A percentile compares a stretch with the other conserved stretches of the same genome.
Conservation (phyloP, 2,888 invertebrate genomes). For the Chymomyza procnemis region DNA sequence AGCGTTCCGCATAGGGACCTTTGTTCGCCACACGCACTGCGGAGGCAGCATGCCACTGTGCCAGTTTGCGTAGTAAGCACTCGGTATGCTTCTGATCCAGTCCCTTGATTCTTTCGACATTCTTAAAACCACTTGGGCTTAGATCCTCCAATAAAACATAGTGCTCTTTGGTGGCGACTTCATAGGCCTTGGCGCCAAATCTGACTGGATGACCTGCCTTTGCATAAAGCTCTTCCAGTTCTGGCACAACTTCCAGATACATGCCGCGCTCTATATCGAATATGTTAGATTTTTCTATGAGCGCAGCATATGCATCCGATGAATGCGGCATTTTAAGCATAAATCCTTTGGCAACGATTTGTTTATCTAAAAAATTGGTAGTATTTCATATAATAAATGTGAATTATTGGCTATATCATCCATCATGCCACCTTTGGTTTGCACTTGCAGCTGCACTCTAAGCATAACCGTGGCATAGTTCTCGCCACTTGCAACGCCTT, state of each 20-base stretch:
- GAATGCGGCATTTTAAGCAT: constrained; percentile 39
- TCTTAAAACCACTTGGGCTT: constrained; percentile 48
- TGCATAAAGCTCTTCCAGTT: constrained; percentile 46
- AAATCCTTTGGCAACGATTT: constrained; percentile 25
- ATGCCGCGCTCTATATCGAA: constrained; percentile 55
- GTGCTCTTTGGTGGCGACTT: neutral
- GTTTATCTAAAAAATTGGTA: neutral
- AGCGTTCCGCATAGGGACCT: constrained; percentile 27
- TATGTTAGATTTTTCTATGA: constrained; percentile 37
- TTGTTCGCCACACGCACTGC: constrained; percentile 43
- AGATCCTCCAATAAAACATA: constrained; percentile 58
- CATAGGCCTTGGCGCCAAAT: constrained; percentile 33
- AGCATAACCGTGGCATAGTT: constrained; percentile 39
- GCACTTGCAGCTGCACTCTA: constrained; percentile 23
- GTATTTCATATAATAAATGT: no score
- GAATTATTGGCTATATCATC: no score
- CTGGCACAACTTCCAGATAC: constrained; percentile 46
- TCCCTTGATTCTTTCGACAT: constrained; percentile 54
- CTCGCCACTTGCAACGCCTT: constrained; percentile 29
- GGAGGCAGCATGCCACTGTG: constrained; percentile 67
- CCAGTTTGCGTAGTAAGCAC: constrained; percentile 54
- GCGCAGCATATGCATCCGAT: constrained; percentile 15
- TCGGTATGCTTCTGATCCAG: constrained; percentile 58
- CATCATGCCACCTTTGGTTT: constrained; percentile 24
- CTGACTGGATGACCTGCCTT: constrained; percentile 30